Base-by-base conservation (phyloP, 2,797 vertebrate genomes). In the Bradypodion ventrale region DNA sequence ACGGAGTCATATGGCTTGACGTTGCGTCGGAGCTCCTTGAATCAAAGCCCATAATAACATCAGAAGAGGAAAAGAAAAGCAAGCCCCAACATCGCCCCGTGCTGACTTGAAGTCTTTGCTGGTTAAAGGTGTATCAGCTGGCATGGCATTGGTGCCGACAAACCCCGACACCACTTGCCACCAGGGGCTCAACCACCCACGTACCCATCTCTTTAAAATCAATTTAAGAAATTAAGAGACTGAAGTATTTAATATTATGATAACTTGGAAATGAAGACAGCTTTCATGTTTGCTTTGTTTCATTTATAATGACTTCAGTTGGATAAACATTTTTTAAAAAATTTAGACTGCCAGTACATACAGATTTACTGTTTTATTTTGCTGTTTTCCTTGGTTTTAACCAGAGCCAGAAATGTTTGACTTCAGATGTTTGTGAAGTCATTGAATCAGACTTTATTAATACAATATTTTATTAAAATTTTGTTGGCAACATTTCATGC, bases 391-490 rank as follows among this genome's bases (percentile, higher is more conserved):
- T 75, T 68, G 59, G 21, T 60, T 75, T 35, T 32, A 49, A 80
- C n/a, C 29, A 80, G 70, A 19, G n/a, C 13, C 8, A 5, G 46
- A 68, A 66, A 59, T 46, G 21, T 75, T 85, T 75, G 70, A 68
- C 72, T 81, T 85, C n/a, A n/a, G n/a, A n/a, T n/a, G n/a, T n/a
- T 75, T 63, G 59, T 25, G 27, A 68, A 69, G 46, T 68, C 46
- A 27, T 76, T 85, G 73, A 81, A 62, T 49, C 5, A n/a, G 32
- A 10, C 29, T 76, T 75, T 49, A 84, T 78, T 60, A 68, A 49
- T 46, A 42, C 35, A 69, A 85, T 81, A 29, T 69, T 83, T 83
- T 83, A 70, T 83, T 83, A 49, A 76, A 46, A 49, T n/a, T 80
- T 80, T 85, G 78, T 52, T 76, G 76, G 73, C 52, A 76, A 69